Conservation (phyloP, 2,113 vertebrate genomes). For the Sarotherodon lohbergeri region DNA sequence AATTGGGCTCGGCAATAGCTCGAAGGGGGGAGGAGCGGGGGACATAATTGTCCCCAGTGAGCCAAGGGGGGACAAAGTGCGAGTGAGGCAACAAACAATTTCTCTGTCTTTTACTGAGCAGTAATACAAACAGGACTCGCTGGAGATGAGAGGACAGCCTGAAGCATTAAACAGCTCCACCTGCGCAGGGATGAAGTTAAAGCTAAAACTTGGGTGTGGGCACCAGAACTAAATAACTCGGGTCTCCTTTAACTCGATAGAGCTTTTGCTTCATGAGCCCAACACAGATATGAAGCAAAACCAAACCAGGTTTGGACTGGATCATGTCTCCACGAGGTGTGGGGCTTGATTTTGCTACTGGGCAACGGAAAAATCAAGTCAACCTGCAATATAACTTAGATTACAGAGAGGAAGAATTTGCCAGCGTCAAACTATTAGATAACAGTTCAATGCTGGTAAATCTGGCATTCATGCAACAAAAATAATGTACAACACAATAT, state of each 20-base stretch:
- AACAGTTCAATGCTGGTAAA: accelerated
- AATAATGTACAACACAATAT: not conserved
- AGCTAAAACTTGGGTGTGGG: not conserved
- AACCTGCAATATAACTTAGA: not conserved
- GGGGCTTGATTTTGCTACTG: not conserved
- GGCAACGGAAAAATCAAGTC: not conserved
- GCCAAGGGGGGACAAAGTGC: conserved; percentile 27
- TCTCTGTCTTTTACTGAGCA: conserved; percentile 21
- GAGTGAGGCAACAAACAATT: conserved; percentile 41
- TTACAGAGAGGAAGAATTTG: not conserved
- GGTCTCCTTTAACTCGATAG: not conserved
- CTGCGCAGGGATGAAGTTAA: conserved; percentile 1
- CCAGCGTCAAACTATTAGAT: not conserved
- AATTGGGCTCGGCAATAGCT: conserved; percentile 62
- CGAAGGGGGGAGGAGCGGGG: conserved; percentile 36
- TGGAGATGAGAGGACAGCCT: not conserved
- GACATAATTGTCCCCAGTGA: conserved; percentile 63
- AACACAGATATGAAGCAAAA: not conserved
- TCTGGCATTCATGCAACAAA: not conserved
- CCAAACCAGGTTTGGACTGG: not conserved
- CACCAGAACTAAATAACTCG: not conserved
- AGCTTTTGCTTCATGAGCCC: not conserved
- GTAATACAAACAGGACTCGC: not conserved
- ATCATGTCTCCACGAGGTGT: not conserved
- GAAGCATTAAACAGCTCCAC: not conserved